These are phyloP conservation scores for Cheilinus undulatus DNA, from an alignment of 2,113 vertebrate genomes.

Conservation along the genomic window DNA sequence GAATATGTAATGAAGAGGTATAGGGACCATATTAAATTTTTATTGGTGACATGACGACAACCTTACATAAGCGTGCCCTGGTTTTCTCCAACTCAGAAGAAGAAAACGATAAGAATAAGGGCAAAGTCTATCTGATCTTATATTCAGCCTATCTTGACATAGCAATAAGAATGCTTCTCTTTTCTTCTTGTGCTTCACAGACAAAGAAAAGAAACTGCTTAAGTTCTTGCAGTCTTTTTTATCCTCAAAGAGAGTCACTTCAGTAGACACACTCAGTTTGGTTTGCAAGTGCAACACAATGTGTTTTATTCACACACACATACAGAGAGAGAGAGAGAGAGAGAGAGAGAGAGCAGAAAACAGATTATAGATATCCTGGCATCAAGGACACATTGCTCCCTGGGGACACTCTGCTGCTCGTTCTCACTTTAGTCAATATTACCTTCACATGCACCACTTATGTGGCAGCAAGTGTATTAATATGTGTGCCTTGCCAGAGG, in stretches of 20 bases:
- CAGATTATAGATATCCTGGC: conserved; percentile 73
- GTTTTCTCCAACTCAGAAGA: conserved; percentile 68
- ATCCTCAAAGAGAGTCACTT: conserved; percentile 43
- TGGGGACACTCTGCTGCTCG: conserved; percentile 57
- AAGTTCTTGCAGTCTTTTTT: conserved; percentile 24
- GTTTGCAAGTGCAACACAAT: conserved; percentile 56
- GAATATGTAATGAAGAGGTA: conserved; percentile 66
- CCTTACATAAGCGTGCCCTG: conserved; percentile 76
- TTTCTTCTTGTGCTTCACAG: conserved; percentile 29
- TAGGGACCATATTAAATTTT: conserved; percentile 68
- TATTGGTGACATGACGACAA: conserved; percentile 65
- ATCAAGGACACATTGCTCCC: conserved; percentile 81
- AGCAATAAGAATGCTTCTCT: conserved; percentile 20
- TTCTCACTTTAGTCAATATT: conserved; percentile 81
- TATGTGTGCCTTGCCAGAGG: conserved; percentile 62
- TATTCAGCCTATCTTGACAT: conserved; percentile 49
- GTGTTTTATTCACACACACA: conserved; percentile 37
- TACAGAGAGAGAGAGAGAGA: background rate
- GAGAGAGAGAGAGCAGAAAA: conserved; percentile 46
- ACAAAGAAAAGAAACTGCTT: conserved; percentile 21
- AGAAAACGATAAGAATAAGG: conserved; percentile 63
- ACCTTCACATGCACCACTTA: conserved; percentile 71
- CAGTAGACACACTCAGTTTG: conserved; percentile 30
- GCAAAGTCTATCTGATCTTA: conserved; percentile 64
- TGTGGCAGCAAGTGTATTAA: conserved; percentile 66